Evolutionary conservation across 2,888 invertebrate genomes (phyloP).

Genomic region (Onchidella celtica): DNA sequence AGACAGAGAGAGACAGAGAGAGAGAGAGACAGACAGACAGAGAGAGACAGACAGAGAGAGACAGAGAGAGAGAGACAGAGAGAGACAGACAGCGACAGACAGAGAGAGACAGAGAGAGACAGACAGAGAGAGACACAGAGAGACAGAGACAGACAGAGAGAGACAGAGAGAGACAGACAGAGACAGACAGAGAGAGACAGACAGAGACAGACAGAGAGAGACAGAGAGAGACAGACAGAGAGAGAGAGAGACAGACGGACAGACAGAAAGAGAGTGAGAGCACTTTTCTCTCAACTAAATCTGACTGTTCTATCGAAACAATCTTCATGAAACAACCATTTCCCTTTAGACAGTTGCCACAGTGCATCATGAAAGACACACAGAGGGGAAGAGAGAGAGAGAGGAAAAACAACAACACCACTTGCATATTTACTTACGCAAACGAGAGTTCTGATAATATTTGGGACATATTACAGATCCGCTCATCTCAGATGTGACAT

Average conservation of each 20-base stretch:
- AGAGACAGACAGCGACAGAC: not conserved
- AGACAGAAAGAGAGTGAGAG: no score
- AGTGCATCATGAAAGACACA: no score
- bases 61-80: not conserved
- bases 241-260: no score
- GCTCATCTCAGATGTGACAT: no score
- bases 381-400: not conserved
- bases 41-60: not conserved
- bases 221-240: slow-evolving; percentile 6
- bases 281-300: no score
- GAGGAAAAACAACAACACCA: not conserved
- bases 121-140: not conserved
- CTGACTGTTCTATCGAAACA: no score
- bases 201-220: slow-evolving; percentile 3
- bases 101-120: not conserved
- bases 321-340: no score
- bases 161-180: not conserved
- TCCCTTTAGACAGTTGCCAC: no score
- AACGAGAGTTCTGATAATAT: no score
- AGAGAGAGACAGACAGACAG: not conserved
- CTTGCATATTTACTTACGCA: no score
- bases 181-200: not conserved
- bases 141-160: not conserved
- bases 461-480: no score
- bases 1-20: not conserved